These are phyloP conservation scores for Heliconius erato DNA, from an alignment of 2,888 invertebrate genomes.

Conservation along the genomic window DNA sequence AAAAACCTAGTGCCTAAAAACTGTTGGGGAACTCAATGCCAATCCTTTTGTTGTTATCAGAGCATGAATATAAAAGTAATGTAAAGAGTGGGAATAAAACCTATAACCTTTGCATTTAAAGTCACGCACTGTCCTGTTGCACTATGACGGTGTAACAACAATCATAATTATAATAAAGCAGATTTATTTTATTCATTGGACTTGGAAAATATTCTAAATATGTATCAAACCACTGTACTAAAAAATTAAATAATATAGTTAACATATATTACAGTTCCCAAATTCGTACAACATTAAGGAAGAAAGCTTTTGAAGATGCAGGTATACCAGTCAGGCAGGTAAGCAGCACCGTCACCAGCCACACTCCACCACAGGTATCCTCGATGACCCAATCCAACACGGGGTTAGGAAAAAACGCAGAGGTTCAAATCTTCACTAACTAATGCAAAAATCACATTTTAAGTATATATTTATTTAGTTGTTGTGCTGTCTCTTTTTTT, in stretches of 20 bases:
- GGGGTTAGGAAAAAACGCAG: constrained; percentile 84
- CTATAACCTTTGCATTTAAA: no score
- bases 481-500: constrained; percentile 64
- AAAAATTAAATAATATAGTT: background rate
- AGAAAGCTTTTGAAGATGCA: constrained; percentile 95
- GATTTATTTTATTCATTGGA: background rate
- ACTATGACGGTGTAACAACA: no score
- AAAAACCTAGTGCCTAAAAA: no score
- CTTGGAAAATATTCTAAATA: background rate
- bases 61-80: no score
- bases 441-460: constrained; percentile 53
- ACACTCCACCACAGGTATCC: constrained; percentile 68
- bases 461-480: constrained; percentile 53
- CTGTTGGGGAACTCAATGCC: no score
- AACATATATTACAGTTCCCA: constrained; percentile 89
- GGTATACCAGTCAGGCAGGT: constrained; percentile 91
- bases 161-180: background rate
- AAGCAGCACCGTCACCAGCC: constrained; percentile 82
- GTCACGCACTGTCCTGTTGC: no score
- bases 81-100: no score
- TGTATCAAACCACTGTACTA: background rate
- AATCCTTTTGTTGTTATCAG: no score
- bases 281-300: constrained; percentile 93
- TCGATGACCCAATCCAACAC: constrained; percentile 69
- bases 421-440: constrained; percentile 83